phyloP scores from a whole-genome alignment of 2,888 invertebrate species.

The Troilus luridus region DNA sequence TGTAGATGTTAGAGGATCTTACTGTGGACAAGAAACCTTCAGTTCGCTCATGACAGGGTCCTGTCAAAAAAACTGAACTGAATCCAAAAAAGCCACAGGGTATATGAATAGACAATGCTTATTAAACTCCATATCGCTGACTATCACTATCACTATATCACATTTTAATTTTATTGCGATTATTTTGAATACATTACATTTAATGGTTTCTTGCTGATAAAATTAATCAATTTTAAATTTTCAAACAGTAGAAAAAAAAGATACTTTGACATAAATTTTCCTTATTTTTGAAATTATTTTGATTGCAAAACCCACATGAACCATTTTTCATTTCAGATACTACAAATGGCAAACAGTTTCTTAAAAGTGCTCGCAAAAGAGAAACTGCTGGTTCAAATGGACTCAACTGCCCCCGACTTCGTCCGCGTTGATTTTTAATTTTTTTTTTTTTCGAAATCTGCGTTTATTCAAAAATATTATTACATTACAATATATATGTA shows the following conservation, averaged over 20 bases:
- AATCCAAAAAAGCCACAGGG: slow-evolving; percentile 83
- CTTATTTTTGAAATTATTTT: slow-evolving; percentile 62
- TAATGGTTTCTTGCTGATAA: background rate
- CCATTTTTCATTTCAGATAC: slow-evolving; percentile 68
- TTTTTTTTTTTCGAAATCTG: too few relatives aligned
- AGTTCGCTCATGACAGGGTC: slow-evolving; percentile 78
- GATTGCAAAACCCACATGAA: background rate
- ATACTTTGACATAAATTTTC: slow-evolving; percentile 4
- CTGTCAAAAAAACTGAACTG: slow-evolving; percentile 80
- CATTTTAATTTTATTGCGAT: background rate
- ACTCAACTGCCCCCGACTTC: too few relatives aligned
- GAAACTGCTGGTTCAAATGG: slow-evolving; percentile 68
- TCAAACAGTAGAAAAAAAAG: background rate
- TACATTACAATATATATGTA: too few relatives aligned
- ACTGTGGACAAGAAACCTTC: slow-evolving; percentile 85
- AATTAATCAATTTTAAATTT: background rate
- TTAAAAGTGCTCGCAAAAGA: slow-evolving; percentile 77
- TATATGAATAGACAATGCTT: slow-evolving; percentile 67
- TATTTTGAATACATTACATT: background rate
- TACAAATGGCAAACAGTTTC: slow-evolving; percentile 75
- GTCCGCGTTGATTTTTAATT: too few relatives aligned
- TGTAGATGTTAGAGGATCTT: slow-evolving; percentile 74
- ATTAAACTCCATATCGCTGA: slow-evolving; percentile 7
- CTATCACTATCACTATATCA: background rate
- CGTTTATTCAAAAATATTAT: too few relatives aligned